A percentile compares a stretch with the other conserved stretches of the same genome.
phyloP scores from a whole-genome alignment of 1,140 invertebrate species.

The Tenebrio molitor region DNA sequence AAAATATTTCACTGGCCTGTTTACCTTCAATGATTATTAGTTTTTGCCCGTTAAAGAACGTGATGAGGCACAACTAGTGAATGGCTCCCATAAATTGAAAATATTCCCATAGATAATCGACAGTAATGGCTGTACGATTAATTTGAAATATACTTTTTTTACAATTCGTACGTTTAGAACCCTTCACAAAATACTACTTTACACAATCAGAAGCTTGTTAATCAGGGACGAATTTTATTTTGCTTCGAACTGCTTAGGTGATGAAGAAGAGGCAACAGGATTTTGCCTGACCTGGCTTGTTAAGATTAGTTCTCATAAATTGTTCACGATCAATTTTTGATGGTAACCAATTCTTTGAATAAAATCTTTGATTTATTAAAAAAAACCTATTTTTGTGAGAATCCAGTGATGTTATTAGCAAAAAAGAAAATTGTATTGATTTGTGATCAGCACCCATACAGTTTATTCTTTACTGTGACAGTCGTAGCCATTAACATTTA shows the following conservation, averaged over 20 bases:
- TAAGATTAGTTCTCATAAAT: slow-evolving; percentile 12
- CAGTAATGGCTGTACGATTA: slow-evolving; percentile 8
- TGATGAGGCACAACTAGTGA: slow-evolving; percentile 11
- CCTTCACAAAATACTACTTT: background rate
- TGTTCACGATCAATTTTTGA: background rate
- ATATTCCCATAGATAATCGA: slow-evolving; percentile 20
- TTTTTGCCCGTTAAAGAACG: slow-evolving; percentile 9
- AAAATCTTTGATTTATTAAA: too few relatives aligned
- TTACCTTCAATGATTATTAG: background rate
- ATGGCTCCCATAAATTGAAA: slow-evolving; percentile 18
- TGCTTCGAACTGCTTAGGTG: background rate
- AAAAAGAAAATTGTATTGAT: too few relatives aligned
- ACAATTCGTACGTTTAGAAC: slow-evolving; percentile 1
- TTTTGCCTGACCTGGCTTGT: too few relatives aligned
- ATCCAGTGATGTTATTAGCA: too few relatives aligned
- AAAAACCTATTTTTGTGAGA: too few relatives aligned
- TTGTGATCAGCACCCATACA: too few relatives aligned
- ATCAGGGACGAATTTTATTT: slow-evolving; percentile 16
- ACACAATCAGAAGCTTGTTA: too few relatives aligned
- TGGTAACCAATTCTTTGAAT: too few relatives aligned
- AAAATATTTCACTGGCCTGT: background rate
- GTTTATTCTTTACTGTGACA: too few relatives aligned
- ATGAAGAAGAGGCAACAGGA: too few relatives aligned
- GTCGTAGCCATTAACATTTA: slow-evolving; percentile 3
- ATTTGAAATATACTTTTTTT: slow-evolving; percentile 4